Evolutionary conservation across 2,888 invertebrate genomes (phyloP), one percentile per base, ranked within the genome.

Genomic region (Hydropsyche betteni): DNA sequence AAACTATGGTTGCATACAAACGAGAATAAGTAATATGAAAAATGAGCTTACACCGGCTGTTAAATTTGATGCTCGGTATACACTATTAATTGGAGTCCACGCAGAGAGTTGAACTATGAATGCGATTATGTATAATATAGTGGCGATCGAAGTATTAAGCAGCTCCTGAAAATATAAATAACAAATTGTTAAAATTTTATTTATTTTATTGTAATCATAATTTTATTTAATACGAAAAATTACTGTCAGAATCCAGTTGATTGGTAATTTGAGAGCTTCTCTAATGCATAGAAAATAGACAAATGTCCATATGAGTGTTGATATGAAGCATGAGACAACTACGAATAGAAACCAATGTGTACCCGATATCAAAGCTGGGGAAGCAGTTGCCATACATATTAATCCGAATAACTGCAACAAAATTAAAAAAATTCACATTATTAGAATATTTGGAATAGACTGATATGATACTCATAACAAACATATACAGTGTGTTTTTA

Each of bases 341-440:
- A 95, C 95, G 83, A 95, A 94, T 76, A 95, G 89, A 87, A 95
- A 97, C 90, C 93, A 96, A 80, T 92, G 90, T 10, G 94, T 92
- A 69, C 90, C 91, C 24, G 84, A 82, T 61, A 85, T 79, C 80
- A 83, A 85, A 0, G 91, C 90, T 5, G 95, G 94, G 2, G 95
- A 92, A 2, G 92, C 93, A 80, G 93, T 88, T 12, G 92, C 89
- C 94, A 96, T 94, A 82, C 95, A 95, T 81, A 96, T 86, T 78
- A 96, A 94, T 78, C 95, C 96, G 79, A 96, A 83, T 70, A 92
- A 81, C 96, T 96, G 90, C 68, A 91, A 89, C 77, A 80, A 80
- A 81, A 81, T 79, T 80, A 79, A 80, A 44, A 2, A 44, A 1
- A 44, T 10, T 44, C 2, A 55, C n/a, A 2, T 55, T n/a, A 55